phyloP scores from a whole-genome alignment of 2,888 invertebrate species.

The Himalopsyche japonica region DNA sequence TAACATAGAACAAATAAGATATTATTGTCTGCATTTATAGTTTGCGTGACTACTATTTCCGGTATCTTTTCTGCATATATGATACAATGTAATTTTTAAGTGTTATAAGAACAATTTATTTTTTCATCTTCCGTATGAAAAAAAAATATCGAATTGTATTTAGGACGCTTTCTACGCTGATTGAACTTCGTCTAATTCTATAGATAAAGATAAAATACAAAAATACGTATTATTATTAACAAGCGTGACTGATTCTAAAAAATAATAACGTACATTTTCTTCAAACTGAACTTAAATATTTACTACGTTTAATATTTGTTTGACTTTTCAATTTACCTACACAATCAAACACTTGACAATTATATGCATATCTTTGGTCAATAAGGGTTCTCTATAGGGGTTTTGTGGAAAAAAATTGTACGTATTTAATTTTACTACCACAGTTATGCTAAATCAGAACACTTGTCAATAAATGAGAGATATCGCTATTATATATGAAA shows the following conservation, averaged over 20 bases:
- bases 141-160: background rate
- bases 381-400: no score
- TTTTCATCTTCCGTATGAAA: background rate
- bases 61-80: background rate
- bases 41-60: background rate
- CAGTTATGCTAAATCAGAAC: no score
- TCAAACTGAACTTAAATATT: no score
- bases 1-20: background rate
- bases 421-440: no score
- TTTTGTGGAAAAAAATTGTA: no score
- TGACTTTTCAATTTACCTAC: no score
- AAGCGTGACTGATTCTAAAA: background rate
- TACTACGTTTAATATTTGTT: no score
- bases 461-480: no score
- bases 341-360: no score
- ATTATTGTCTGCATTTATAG: background rate
- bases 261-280: no score
- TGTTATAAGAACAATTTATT: background rate
- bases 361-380: no score
- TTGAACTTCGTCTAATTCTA: background rate
- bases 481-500: no score
- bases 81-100: background rate
- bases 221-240: background rate
- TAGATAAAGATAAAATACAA: background rate
- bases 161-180: background rate